Percentiles rank a stretch among this genome's conserved stretches.
Conservation (phyloP, 2,888 invertebrate species). For the Disparrhopalites patrizii region DNA sequence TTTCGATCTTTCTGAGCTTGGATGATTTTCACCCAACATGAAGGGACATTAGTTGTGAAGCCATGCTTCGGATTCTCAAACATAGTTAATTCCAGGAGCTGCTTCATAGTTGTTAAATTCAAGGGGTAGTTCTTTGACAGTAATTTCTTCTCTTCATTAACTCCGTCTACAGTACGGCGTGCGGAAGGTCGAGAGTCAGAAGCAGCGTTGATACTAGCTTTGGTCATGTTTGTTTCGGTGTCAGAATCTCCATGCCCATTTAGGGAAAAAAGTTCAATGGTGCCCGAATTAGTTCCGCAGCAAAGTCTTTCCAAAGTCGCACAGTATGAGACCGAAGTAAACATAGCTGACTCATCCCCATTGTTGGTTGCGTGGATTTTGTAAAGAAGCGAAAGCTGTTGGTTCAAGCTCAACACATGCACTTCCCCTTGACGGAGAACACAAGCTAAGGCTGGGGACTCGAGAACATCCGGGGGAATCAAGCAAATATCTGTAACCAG, state of each 20-base stretch:
- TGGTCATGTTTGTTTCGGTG: slow-evolving; percentile 59
- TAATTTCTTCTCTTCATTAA: slow-evolving; percentile 22
- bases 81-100: slow-evolving; percentile 69
- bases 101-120: slow-evolving; percentile 54
- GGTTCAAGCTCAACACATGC: slow-evolving; percentile 30
- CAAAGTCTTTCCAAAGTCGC: slow-evolving; percentile 83
- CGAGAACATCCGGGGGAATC: slow-evolving; percentile 59
- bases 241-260: slow-evolving; percentile 65
- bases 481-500: slow-evolving; percentile 67
- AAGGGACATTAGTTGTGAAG: slow-evolving; percentile 83
- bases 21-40: slow-evolving; percentile 86
- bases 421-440: slow-evolving; percentile 38
- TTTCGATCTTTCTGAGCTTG: slow-evolving; percentile 85
- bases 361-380: neutral
- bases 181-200: too few relatives aligned
- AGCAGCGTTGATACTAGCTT: too few relatives aligned
- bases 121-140: slow-evolving; percentile 32
- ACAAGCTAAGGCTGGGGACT: slow-evolving; percentile 47
- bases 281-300: slow-evolving; percentile 73
- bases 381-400: slow-evolving; percentile 21
- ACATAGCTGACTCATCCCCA: slow-evolving; percentile 58
- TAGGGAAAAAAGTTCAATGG: slow-evolving; percentile 69
- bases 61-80: slow-evolving; percentile 67
- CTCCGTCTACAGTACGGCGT: too few relatives aligned
- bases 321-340: slow-evolving; percentile 79